These are phyloP conservation scores for Drosophila simulans DNA, from an alignment of 1,140 invertebrate species.

Conservation along the genomic window DNA sequence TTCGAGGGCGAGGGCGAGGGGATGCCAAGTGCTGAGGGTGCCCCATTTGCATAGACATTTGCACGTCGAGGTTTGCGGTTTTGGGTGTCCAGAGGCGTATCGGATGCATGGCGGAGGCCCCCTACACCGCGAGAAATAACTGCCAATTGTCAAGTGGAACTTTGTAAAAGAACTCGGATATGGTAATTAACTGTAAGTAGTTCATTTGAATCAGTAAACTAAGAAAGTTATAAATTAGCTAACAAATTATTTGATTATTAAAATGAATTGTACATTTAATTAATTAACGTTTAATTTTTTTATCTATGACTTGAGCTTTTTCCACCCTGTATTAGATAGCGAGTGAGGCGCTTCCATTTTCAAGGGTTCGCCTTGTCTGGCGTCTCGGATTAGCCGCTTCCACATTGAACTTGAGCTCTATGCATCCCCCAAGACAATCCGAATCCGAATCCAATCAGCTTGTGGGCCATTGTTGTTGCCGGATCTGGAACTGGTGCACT, in stretches of 20 bases:
- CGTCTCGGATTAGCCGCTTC: conserved; percentile 64
- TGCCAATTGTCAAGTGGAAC: not conserved
- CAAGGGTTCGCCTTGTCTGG: conserved; percentile 80
- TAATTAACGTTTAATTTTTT: no score
- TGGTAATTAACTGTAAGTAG: not conserved
- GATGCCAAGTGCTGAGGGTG: conserved; percentile 18
- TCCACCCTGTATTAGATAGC: conserved; percentile 42
- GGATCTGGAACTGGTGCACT: conserved; percentile 68
- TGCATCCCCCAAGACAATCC: conserved; percentile 36
- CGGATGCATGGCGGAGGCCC: conserved; percentile 37
- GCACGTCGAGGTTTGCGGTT: conserved; percentile 55
- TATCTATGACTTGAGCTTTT: not conserved
- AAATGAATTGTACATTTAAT: no score
- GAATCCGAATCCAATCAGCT: conserved; percentile 25
- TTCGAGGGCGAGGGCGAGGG: not conserved
- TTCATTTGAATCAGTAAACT: no score
- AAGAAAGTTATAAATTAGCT: no score
- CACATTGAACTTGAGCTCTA: conserved; percentile 74
- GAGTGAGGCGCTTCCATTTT: conserved; percentile 69
- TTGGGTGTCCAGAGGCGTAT: conserved; percentile 56
- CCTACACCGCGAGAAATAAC: conserved; percentile 11
- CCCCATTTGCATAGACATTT: conserved; percentile 57
- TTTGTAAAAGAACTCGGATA: not conserved
- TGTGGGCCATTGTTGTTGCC: conserved; percentile 43
- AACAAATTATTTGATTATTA: no score